phyloP scores from a whole-genome alignment of 1,140 invertebrate species.

The Penaeus chinensis region DNA sequence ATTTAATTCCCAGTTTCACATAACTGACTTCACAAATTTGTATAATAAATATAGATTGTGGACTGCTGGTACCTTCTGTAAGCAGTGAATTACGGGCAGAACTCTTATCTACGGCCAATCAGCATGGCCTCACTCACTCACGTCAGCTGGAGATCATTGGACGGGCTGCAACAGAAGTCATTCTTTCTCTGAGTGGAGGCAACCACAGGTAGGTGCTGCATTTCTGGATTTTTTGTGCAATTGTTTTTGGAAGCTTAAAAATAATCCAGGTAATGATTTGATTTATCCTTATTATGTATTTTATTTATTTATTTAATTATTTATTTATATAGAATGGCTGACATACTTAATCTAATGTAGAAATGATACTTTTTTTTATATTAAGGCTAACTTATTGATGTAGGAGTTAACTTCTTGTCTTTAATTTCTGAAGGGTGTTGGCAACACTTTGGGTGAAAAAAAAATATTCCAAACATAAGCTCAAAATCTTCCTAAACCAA shows the following conservation, averaged over 20 bases:
- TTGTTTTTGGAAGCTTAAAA: neutral
- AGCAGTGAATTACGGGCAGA: conserved; percentile 75
- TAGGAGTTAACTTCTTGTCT: too few relatives aligned
- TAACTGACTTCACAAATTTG: too few relatives aligned
- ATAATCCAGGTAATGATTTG: neutral
- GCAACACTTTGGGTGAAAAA: too few relatives aligned
- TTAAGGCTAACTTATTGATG: too few relatives aligned
- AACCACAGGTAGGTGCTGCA: conserved; percentile 69
- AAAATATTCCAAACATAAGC: too few relatives aligned
- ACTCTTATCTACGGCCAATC: conserved; percentile 72
- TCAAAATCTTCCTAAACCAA: too few relatives aligned
- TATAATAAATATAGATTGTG: conserved; percentile 65
- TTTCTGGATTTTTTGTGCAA: neutral
- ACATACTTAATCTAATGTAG: too few relatives aligned
- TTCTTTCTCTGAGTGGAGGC: conserved; percentile 81
- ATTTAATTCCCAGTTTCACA: too few relatives aligned
- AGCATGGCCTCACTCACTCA: conserved; percentile 72
- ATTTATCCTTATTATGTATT: neutral
- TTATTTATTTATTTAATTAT: too few relatives aligned
- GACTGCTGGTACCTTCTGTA: conserved; percentile 82
- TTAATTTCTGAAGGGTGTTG: too few relatives aligned
- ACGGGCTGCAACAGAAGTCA: conserved; percentile 81
- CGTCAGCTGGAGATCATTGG: conserved; percentile 81
- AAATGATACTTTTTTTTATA: too few relatives aligned
- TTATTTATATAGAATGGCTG: too few relatives aligned